These are phyloP conservation scores for Hydrotaea diabolus DNA, from an alignment of 2,888 invertebrate species.

Conservation along the genomic window DNA sequence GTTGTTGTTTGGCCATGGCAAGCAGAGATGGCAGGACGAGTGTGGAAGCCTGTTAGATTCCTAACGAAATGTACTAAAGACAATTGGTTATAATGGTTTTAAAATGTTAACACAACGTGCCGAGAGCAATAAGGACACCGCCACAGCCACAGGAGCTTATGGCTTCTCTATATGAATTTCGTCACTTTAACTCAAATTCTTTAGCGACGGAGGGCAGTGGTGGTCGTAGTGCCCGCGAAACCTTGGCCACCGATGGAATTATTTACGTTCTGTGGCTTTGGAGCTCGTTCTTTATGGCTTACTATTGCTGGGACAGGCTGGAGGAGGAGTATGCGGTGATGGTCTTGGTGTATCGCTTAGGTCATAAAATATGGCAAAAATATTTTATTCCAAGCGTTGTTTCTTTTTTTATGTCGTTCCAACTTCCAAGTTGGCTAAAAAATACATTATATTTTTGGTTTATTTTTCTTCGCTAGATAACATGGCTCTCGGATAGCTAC, in stretches of 20 bases:
- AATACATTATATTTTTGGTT: slow-evolving; percentile 63
- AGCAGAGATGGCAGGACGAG: slow-evolving; percentile 67
- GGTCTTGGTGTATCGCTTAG: slow-evolving; percentile 64
- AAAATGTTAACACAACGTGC: slow-evolving; percentile 51
- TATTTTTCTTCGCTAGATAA: slow-evolving; percentile 46
- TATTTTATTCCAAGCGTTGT: slow-evolving; percentile 60
- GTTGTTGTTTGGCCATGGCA: slow-evolving; percentile 65
- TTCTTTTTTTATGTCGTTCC: neutral
- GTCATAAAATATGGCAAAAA: slow-evolving; percentile 72
- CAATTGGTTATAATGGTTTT: slow-evolving; percentile 67
- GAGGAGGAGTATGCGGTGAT: neutral
- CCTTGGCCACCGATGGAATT: slow-evolving; percentile 71
- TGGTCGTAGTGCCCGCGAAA: neutral
- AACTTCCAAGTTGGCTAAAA: slow-evolving; percentile 45
- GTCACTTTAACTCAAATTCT: slow-evolving; percentile 61
- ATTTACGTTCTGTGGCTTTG: slow-evolving; percentile 78
- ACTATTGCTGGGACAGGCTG: slow-evolving; percentile 34
- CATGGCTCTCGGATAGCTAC: neutral
- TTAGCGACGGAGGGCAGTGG: slow-evolving; percentile 4
- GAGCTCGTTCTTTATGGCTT: slow-evolving; percentile 71
- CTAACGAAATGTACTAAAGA: slow-evolving; percentile 48
- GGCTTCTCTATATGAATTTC: slow-evolving; percentile 61
- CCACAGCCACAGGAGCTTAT: slow-evolving; percentile 53
- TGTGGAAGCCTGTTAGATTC: slow-evolving; percentile 20
- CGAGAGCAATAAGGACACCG: neutral